phyloP scores from a whole-genome alignment of 2,888 invertebrate genomes.

The Myopa tessellatipennis region DNA sequence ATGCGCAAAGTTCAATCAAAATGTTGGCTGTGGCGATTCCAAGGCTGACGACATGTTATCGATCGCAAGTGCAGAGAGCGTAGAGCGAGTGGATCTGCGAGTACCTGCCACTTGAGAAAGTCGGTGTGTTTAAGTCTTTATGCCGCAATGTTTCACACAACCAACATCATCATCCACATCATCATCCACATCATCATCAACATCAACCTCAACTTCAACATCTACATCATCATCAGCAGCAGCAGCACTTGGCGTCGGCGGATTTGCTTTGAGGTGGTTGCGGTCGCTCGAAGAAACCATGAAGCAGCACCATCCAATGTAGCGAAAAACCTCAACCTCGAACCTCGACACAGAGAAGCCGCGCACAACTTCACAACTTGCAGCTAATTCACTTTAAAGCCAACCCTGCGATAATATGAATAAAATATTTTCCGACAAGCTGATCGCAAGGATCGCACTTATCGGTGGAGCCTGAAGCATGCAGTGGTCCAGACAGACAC shows the following conservation, averaged over 20 bases:
- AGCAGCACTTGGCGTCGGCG: slow-evolving; percentile 22
- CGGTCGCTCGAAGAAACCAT: neutral
- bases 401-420: slow-evolving; percentile 8
- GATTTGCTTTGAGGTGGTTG: slow-evolving; percentile 36
- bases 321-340: neutral
- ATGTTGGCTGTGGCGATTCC: neutral
- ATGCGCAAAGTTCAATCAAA: slow-evolving; percentile 14
- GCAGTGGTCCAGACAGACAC: neutral
- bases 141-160: neutral
- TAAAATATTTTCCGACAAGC: slow-evolving; percentile 20
- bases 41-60: neutral
- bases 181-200: neutral
- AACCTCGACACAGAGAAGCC: slow-evolving; percentile 20
- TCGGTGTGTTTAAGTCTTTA: neutral
- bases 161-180: neutral
- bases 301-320: neutral
- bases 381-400: slow-evolving; percentile 52
- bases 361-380: slow-evolving; percentile 58
- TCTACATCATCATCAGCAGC: neutral
- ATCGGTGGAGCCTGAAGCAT: neutral
- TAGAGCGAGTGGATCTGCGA: neutral
- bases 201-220: neutral
- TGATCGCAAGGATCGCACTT: slow-evolving; percentile 16
- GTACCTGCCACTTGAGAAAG: neutral
- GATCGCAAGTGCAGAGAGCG: neutral